Conservation (phyloP, 1,140 invertebrate genomes). For the Lepidotrigona ventralis region DNA sequence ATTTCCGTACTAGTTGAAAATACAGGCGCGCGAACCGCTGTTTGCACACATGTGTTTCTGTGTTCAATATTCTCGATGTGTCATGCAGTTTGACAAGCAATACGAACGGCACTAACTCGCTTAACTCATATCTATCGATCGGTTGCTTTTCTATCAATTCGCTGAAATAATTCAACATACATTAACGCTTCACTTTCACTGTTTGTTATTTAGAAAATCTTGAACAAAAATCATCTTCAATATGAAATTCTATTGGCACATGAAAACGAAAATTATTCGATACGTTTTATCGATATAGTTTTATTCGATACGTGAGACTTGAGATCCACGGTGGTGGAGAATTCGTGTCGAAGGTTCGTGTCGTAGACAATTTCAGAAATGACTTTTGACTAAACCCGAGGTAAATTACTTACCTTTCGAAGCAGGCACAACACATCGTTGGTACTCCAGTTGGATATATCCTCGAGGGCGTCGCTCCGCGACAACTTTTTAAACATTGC, state of each 20-base stretch:
- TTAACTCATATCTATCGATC: not conserved
- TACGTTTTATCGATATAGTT: no score
- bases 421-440: conserved; percentile 69
- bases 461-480: conserved; percentile 67
- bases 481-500: conserved; percentile 67
- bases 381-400: not conserved
- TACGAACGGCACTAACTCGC: not conserved
- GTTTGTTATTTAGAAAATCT: not conserved
- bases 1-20: not conserved
- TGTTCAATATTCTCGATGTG: not conserved
- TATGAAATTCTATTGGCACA: not conserved
- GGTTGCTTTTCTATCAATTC: not conserved
- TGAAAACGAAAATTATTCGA: not conserved
- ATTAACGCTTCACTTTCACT: not conserved
- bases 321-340: not conserved
- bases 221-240: not conserved
- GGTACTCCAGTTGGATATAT: conserved; percentile 72
- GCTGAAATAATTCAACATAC: not conserved
- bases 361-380: not conserved
- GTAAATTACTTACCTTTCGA: conserved; percentile 71
- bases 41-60: not conserved
- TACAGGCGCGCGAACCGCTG: not conserved
- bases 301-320: not conserved
- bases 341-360: not conserved
- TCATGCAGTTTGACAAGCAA: conserved; percentile 7